These are phyloP conservation scores for Hirtodrosophila alboralis DNA, from an alignment of 2,888 invertebrate species.

Conservation along the genomic window DNA sequence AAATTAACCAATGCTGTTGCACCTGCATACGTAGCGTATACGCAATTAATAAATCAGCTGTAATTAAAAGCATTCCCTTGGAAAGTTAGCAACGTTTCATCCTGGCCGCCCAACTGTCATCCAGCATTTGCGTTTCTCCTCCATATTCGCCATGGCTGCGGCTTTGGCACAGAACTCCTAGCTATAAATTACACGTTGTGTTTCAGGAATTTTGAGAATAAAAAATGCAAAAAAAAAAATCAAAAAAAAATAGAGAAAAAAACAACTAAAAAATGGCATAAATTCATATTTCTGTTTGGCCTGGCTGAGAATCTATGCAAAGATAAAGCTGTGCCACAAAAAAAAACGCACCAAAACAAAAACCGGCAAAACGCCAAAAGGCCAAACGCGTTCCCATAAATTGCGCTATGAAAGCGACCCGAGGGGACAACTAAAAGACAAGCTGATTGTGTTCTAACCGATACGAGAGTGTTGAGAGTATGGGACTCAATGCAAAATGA, in stretches of 20 bases:
- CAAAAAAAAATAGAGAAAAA: slow-evolving; percentile 10
- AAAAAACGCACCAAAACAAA: slow-evolving; percentile 29
- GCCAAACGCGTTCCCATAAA: slow-evolving; percentile 69
- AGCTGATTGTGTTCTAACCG: slow-evolving; percentile 38
- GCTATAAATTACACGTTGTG: slow-evolving; percentile 67
- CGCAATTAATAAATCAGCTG: slow-evolving; percentile 73
- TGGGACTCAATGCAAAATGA: slow-evolving; percentile 1
- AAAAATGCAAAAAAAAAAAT: slow-evolving; percentile 31
- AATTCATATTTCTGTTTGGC: slow-evolving; percentile 61
- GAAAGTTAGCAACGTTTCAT: slow-evolving; percentile 33
- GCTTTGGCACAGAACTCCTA: slow-evolving; percentile 57
- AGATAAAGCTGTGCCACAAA: slow-evolving; percentile 51
- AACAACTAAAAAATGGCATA: slow-evolving; percentile 43
- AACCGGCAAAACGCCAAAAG: slow-evolving; percentile 60
- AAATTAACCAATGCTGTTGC: slow-evolving; percentile 52
- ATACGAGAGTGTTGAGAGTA: slow-evolving; percentile 24
- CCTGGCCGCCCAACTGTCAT: slow-evolving; percentile 22
- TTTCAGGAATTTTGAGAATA: slow-evolving; percentile 61
- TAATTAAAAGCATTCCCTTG: slow-evolving; percentile 69
- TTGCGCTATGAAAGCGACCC: slow-evolving; percentile 56
- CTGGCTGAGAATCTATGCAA: slow-evolving; percentile 49
- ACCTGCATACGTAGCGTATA: slow-evolving; percentile 55
- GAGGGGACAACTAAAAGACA: slow-evolving; percentile 42
- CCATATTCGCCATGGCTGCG: slow-evolving; percentile 7
- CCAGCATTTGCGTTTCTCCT: slow-evolving; percentile 22